phyloP scores from a whole-genome alignment of 53 echinoderm and acorn worm genomes.

The Zoroaster sp. region DNA sequence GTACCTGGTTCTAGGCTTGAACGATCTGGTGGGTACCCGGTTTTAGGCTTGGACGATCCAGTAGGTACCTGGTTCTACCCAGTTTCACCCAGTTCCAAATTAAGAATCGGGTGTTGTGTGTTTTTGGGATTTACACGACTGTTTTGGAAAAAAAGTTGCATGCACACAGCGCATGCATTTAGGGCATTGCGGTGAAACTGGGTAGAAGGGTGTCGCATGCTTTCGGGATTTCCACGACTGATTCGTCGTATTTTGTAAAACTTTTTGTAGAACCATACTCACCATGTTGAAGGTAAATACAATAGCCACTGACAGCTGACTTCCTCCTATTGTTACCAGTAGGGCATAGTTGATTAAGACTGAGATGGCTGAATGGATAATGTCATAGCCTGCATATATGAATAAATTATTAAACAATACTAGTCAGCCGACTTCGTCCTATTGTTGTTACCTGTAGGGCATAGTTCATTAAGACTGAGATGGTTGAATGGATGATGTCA shows the following conservation, averaged over 20 bases:
- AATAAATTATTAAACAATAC: background rate
- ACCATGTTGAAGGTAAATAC: conserved; percentile 71
- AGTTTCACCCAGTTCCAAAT: too few species aligned
- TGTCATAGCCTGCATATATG: conserved; percentile 51
- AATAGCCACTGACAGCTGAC: conserved; percentile 30
- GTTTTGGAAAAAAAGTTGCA: too few species aligned
- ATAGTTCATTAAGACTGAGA: conserved; percentile 62
- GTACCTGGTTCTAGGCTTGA: too few species aligned
- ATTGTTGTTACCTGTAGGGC: background rate
- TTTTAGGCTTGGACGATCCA: too few species aligned
- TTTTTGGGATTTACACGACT: too few species aligned
- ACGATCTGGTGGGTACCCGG: too few species aligned
- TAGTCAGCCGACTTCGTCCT: background rate
- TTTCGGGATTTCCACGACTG: background rate
- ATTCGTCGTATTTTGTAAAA: background rate
- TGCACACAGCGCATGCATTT: too few species aligned
- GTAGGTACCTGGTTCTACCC: too few species aligned
- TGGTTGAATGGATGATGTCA: conserved; percentile 57
- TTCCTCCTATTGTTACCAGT: conserved; percentile 62
- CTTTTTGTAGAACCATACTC: background rate
- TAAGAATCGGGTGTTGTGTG: too few species aligned
- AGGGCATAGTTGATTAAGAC: conserved; percentile 60
- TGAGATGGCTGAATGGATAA: conserved; percentile 59
- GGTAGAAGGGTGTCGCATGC: too few species aligned
- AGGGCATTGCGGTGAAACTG: too few species aligned